Percentiles rank a stretch among this genome's conserved stretches.
These are phyloP conservation scores for Heterodera schachtii DNA, from an alignment of 1,140 invertebrate genomes.

Conservation along the genomic window DNA sequence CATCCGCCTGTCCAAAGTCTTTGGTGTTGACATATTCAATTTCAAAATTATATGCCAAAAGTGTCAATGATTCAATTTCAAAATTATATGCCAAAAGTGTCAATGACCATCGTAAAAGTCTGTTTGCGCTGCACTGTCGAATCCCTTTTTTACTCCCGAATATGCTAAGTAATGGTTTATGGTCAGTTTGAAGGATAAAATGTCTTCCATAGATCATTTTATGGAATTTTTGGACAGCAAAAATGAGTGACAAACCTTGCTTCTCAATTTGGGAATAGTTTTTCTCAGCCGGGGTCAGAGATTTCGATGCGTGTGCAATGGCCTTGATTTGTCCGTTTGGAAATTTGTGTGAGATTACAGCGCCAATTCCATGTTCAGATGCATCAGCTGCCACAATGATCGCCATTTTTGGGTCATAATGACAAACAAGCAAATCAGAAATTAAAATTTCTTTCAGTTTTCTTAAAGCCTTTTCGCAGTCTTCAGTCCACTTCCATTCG, in stretches of 20 bases:
- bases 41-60: no score
- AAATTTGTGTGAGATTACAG: conserved; percentile 67
- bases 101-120: neutral
- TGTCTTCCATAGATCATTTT: conserved; percentile 68
- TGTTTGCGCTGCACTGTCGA: neutral
- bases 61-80: conserved; percentile 65
- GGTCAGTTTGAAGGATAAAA: conserved; percentile 69
- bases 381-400: conserved; percentile 69
- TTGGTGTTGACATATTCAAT: conserved; percentile 51
- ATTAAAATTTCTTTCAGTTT: conserved; percentile 58
- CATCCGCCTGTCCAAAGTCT: conserved; percentile 55
- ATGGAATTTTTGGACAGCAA: conserved; percentile 45
- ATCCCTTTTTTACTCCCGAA: neutral
- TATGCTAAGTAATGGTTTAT: conserved; percentile 67
- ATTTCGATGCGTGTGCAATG: conserved; percentile 63
- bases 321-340: conserved; percentile 66
- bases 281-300: conserved; percentile 8
- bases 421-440: conserved; percentile 54
- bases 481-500: conserved; percentile 38
- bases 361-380: conserved; percentile 68
- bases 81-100: conserved; percentile 63
- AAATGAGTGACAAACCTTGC: neutral
- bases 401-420: conserved; percentile 66
- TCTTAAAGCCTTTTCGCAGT: conserved; percentile 49
- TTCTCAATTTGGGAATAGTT: conserved; percentile 58